Conservation (phyloP, 1,140 invertebrate genomes). For the Tachypleus tridentatus region DNA sequence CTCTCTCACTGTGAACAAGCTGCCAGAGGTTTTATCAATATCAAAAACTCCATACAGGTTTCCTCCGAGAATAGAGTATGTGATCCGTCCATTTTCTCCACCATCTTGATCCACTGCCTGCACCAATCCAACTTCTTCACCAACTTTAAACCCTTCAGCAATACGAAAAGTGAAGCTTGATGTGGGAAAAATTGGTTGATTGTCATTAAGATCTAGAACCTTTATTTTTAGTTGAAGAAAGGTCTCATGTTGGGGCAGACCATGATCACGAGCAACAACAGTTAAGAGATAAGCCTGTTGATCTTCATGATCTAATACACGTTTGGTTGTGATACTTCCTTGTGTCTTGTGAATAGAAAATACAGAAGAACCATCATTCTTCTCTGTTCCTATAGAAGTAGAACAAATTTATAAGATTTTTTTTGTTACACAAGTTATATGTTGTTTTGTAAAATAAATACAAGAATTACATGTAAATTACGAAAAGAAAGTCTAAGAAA, state of each 20-base stretch:
- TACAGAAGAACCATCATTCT: conserved; percentile 65
- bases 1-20: conserved; percentile 65
- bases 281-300: conserved; percentile 69
- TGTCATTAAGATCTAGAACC: conserved; percentile 76
- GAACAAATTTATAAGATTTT: conserved; percentile 2
- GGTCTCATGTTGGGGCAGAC: conserved; percentile 62
- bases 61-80: conserved; percentile 78
- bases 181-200: conserved; percentile 70
- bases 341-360: conserved; percentile 74
- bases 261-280: conserved; percentile 73
- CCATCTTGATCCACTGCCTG: conserved; percentile 78
- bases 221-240: conserved; percentile 70
- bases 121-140: conserved; percentile 42
- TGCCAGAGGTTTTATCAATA: conserved; percentile 69
- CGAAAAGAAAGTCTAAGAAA: no score
- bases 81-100: conserved; percentile 71
- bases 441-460: no score
- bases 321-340: conserved; percentile 74
- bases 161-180: conserved; percentile 79
- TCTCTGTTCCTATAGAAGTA: conserved; percentile 40
- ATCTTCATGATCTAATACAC: conserved; percentile 79
- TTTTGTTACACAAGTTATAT: no score
- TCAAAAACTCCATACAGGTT: conserved; percentile 67
- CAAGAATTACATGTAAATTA: no score
- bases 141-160: conserved; percentile 66